Conservation (phyloP, 2,797 vertebrate genomes). For the Enoplosus armatus region DNA sequence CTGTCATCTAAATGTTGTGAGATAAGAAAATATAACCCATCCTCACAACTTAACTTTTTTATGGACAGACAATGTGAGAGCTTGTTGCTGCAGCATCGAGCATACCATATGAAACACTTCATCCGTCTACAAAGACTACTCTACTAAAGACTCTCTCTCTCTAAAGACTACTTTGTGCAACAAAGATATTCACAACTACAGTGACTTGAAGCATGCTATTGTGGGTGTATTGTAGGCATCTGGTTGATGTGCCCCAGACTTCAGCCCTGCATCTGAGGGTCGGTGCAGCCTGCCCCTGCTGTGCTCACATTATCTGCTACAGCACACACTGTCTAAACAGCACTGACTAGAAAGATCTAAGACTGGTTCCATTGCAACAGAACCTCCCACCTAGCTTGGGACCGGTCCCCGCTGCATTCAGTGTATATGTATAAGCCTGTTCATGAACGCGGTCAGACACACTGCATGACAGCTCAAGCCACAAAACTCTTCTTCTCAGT, state of each 20-base stretch:
- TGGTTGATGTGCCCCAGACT: slow-evolving; percentile 38
- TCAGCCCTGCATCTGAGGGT: slow-evolving; percentile 20
- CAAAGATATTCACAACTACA: background rate
- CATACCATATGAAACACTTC: background rate
- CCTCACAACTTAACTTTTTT: background rate
- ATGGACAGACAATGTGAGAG: background rate
- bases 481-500: slow-evolving; percentile 64
- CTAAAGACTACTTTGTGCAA: too few species aligned
- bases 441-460: slow-evolving; percentile 31
- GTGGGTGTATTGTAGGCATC: slow-evolving; percentile 17
- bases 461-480: slow-evolving; percentile 54
- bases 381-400: slow-evolving; percentile 45
- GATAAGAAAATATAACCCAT: slow-evolving; percentile 7
- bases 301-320: slow-evolving; percentile 54
- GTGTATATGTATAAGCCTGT: background rate
- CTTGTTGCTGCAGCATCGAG: background rate
- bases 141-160: too few species aligned
- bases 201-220: slow-evolving; percentile 5
- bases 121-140: background rate
- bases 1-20: slow-evolving; percentile 7
- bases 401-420: background rate
- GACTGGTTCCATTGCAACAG: slow-evolving; percentile 49
- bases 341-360: slow-evolving; percentile 33
- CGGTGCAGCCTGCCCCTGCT: slow-evolving; percentile 44
- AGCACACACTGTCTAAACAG: slow-evolving; percentile 47